Conservation (phyloP, 1,140 invertebrate genomes). For the Xylocopa sonorina region DNA sequence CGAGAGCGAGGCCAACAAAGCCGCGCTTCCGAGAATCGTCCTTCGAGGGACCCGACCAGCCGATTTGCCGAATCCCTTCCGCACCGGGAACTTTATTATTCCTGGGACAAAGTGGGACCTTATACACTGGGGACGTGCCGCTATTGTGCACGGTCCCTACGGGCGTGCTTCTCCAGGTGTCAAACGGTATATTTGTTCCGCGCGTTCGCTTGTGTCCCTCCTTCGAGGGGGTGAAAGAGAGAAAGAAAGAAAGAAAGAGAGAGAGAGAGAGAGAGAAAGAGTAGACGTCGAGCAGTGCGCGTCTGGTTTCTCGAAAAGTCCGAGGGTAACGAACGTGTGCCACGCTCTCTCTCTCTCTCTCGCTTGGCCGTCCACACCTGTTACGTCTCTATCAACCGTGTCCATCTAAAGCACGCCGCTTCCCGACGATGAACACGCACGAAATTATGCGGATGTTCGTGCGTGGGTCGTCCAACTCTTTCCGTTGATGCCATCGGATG, state of each 20-base stretch:
- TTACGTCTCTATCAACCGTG: slow-evolving; percentile 61
- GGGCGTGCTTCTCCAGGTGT: slow-evolving; percentile 56
- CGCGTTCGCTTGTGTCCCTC: slow-evolving; percentile 24
- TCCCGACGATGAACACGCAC: slow-evolving; percentile 51
- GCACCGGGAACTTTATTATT: slow-evolving; percentile 64
- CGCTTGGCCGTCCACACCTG: slow-evolving; percentile 44
- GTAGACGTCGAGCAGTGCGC: neutral
- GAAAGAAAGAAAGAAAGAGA: neutral
- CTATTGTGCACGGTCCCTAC: slow-evolving; percentile 29
- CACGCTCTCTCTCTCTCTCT: neutral
- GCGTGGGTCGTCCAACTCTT: slow-evolving; percentile 39
- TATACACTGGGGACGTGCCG: slow-evolving; percentile 21
- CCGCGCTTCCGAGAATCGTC: slow-evolving; percentile 48
- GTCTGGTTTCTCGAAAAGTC: slow-evolving; percentile 18
- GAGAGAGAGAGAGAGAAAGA: neutral
- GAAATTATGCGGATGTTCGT: slow-evolving; percentile 58
- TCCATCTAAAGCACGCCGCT: slow-evolving; percentile 46
- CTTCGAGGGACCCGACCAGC: slow-evolving; percentile 23
- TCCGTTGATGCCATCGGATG: neutral
- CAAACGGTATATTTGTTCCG: slow-evolving; percentile 62
- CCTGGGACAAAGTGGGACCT: slow-evolving; percentile 63
- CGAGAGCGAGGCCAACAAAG: slow-evolving; percentile 57
- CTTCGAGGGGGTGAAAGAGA: neutral
- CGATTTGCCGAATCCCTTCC: slow-evolving; percentile 47
- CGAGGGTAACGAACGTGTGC: slow-evolving; percentile 18